Percentiles rank a stretch among this genome's conserved stretches.
Evolutionary conservation across 1,140 invertebrate genomes (phyloP).

Genomic region (Parapsyche elsis): DNA sequence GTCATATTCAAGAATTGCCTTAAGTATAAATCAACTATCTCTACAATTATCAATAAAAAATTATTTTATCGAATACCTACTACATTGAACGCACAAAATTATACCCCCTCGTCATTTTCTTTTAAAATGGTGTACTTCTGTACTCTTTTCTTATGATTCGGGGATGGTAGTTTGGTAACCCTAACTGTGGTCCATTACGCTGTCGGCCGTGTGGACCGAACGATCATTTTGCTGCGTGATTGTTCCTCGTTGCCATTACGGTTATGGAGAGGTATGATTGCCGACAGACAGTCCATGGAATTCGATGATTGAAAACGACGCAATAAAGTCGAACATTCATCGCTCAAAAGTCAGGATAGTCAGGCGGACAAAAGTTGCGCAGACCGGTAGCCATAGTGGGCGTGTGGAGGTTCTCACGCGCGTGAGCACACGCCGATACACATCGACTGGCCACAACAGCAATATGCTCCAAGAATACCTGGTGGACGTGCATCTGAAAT

Average conservation of each 20-base stretch:
- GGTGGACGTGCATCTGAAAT: too few relatives aligned
- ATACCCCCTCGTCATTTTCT: too few relatives aligned
- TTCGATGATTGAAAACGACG: not conserved
- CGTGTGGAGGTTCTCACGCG: not conserved
- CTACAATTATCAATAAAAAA: too few relatives aligned
- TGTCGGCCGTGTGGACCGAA: not conserved
- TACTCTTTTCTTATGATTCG: too few relatives aligned
- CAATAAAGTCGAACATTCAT: not conserved
- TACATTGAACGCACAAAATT: too few relatives aligned
- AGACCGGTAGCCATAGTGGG: constrained; percentile 8
- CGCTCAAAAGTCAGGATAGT: not conserved
- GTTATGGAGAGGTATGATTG: constrained; percentile 5
- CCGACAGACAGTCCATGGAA: not conserved
- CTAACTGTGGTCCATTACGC: not conserved
- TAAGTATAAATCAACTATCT: too few relatives aligned
- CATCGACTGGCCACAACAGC: too few relatives aligned
- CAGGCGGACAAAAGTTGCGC: not conserved
- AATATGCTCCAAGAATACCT: too few relatives aligned
- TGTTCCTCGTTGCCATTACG: constrained; percentile 25
- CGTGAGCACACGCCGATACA: not conserved
- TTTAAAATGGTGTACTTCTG: too few relatives aligned
- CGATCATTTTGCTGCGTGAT: constrained; percentile 19
- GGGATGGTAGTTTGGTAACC: too few relatives aligned
- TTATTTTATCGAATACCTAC: too few relatives aligned
- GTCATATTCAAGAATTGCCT: too few relatives aligned